Conservation (phyloP, 2,888 invertebrate genomes). For the Macaria notata region DNA sequence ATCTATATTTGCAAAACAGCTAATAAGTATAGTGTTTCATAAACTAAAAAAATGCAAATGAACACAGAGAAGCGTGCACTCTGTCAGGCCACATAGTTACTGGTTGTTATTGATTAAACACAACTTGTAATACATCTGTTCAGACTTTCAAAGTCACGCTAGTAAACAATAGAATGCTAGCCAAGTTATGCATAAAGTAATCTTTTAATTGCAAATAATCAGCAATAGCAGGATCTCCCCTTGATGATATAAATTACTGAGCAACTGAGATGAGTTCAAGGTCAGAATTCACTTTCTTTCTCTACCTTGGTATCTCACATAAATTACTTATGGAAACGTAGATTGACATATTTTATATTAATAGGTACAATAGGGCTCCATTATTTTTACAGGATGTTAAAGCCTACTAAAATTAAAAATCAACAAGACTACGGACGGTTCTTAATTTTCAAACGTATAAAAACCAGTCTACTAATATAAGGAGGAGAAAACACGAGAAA, state of each 20-base stretch:
- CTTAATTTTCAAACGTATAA: slow-evolving; percentile 36
- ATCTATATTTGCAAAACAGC: slow-evolving; percentile 5
- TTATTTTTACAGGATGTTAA: slow-evolving; percentile 16
- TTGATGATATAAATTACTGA: slow-evolving; percentile 27
- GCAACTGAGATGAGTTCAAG: slow-evolving; percentile 20
- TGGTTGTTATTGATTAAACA: slow-evolving; percentile 16
- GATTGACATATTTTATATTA: too few species aligned
- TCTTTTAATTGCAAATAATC: slow-evolving; percentile 15
- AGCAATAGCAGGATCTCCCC: slow-evolving; percentile 35
- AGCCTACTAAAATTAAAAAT: slow-evolving; percentile 17
- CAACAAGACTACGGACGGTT: slow-evolving; percentile 16
- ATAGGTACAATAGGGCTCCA: not conserved
- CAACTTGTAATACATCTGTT: not conserved
- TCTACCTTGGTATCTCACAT: slow-evolving; percentile 1
- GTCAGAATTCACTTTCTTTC: slow-evolving; percentile 21
- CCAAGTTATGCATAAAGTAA: slow-evolving; percentile 12
- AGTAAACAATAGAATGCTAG: slow-evolving; percentile 1
- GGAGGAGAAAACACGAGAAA: slow-evolving; percentile 46
- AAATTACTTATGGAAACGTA: too few species aligned
- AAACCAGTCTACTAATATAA: slow-evolving; percentile 41
- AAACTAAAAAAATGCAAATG: slow-evolving; percentile 42
- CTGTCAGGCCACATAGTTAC: slow-evolving; percentile 27
- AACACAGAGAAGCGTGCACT: slow-evolving; percentile 58
- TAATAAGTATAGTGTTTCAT: slow-evolving; percentile 26
- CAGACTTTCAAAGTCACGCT: slow-evolving; percentile 2